A percentile compares a stretch with the other conserved stretches of the same genome.
These are phyloP conservation scores for Andrena dorsata DNA, from an alignment of 2,888 invertebrate genomes.

Conservation along the genomic window DNA sequence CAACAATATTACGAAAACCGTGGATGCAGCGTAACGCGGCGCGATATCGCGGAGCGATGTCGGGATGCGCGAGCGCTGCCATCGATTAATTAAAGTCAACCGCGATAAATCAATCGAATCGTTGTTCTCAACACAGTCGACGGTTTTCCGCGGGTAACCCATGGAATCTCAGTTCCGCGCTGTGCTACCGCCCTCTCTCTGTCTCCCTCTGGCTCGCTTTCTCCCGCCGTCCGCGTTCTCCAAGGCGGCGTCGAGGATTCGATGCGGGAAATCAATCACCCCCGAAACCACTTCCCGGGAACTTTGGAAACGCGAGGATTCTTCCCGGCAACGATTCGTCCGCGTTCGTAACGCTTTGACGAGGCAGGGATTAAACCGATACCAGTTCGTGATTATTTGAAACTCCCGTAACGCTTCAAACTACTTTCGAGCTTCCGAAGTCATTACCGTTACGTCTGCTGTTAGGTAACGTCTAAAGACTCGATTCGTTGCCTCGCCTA, in stretches of 20 bases:
- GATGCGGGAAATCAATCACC: conserved; percentile 77
- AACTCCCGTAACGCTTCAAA: not conserved
- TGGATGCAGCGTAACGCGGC: conserved; percentile 16
- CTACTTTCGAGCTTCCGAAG: not conserved
- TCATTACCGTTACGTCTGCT: conserved; percentile 5
- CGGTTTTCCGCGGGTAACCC: conserved; percentile 74
- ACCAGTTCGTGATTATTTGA: conserved; percentile 27
- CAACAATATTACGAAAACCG: conserved; percentile 17
- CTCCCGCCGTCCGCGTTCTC: not conserved
- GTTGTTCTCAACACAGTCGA: conserved; percentile 71
- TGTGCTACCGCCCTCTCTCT: not conserved
- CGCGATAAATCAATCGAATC: conserved; percentile 76
- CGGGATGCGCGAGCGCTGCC: conserved; percentile 24
- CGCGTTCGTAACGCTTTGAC: conserved; percentile 39
- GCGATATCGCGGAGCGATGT: conserved; percentile 6
- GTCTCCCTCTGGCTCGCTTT: not conserved
- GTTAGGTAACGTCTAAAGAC: not conserved
- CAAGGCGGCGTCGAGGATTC: conserved; percentile 60
- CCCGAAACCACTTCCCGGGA: conserved; percentile 74
- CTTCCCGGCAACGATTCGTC: conserved; percentile 61
- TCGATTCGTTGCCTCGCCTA: not conserved
- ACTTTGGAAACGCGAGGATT: conserved; percentile 68
- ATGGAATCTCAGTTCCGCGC: conserved; percentile 72
- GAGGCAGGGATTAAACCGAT: conserved; percentile 15
- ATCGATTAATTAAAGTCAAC: conserved; percentile 64